Evolutionary conservation across 2,888 invertebrate species (phyloP).

Genomic region (Mantis religiosa): DNA sequence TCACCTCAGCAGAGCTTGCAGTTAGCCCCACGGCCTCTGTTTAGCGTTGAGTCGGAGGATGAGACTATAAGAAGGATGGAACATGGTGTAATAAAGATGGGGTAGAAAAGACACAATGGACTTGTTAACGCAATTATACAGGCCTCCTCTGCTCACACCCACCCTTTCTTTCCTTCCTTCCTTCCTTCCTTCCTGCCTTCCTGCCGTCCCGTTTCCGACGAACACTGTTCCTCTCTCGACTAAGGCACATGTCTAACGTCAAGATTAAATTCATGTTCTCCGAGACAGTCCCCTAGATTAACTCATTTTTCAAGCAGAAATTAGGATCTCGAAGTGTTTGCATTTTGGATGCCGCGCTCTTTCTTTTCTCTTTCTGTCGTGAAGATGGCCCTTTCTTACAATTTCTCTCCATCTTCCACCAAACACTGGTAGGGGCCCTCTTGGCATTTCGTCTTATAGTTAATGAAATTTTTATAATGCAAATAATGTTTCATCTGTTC

Average conservation of each 20-base stretch:
- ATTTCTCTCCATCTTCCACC: not conserved
- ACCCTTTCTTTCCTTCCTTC: not conserved
- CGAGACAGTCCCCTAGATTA: conserved; percentile 28
- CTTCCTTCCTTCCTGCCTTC: not conserved
- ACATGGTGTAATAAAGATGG: not conserved
- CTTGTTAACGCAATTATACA: conserved; percentile 31
- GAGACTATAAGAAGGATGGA: conserved; percentile 1
- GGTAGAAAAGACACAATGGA: conserved; percentile 22
- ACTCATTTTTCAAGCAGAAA: conserved; percentile 31
- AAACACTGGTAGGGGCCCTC: not conserved
- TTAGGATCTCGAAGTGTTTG: conserved; percentile 26
- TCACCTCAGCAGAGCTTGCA: not conserved
- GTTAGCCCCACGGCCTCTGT: not conserved
- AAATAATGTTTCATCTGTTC: conserved; percentile 20
- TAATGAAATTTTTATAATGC: conserved; percentile 26
- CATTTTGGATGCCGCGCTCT: conserved; percentile 25
- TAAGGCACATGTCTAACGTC: conserved; percentile 12
- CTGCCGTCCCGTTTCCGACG: not conserved
- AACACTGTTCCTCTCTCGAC: not conserved
- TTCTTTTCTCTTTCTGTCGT: not conserved
- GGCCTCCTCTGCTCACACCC: not conserved
- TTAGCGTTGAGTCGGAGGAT: not conserved
- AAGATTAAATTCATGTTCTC: conserved; percentile 29
- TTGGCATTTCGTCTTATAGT: not conserved
- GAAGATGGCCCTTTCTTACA: not conserved